Evolutionary conservation across 2,797 vertebrate species (phyloP), one percentile per base, ranked within the genome.

Genomic region (Anas capensis): DNA sequence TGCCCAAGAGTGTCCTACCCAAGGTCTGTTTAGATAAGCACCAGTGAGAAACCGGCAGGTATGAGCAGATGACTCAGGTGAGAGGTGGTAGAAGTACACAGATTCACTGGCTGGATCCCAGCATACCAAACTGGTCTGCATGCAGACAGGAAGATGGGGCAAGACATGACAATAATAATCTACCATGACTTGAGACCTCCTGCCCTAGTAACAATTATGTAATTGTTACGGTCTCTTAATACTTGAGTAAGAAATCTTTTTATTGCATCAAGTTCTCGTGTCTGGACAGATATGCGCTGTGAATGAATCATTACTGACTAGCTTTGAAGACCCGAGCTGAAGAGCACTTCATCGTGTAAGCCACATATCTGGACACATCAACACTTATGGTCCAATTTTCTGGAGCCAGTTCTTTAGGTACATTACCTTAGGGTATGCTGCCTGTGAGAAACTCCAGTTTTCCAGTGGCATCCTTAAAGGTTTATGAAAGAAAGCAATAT

Each of bases 261-360:
- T 80, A 77, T 87, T 95, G 92, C 95, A 92, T 77, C 75, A 80
- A 93, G 75, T 93, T 87, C 75, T 95, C 88, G 27, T 93, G 96
- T 92, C 95, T 94, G 95, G 96, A 93, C 93, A 97, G 93, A 95
- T 82, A 82, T 1, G 82, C 81, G 87, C 73, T 57, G 0, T 16
- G 64, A 73, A 82, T 96, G 96, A 97, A 96, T 95, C 95, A 96
- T 61, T 26, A 42, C 86, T 14, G 36, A 65, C 57, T 81, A 6
- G 62, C 92, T 95, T 89, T 86, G 94, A 92, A 95, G 92, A 93
- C 84, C 86, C 14, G 1, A 90, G 66, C 54, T 86, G 92, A 92
- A 94, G 93, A 86, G 69, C 73, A 57, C 65, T 83, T 65, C 65
- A 72, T 33, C 79, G 75, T 88, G 61, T 68, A 90, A 95, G 95